Base-by-base conservation (phyloP, 2,888 invertebrate genomes). In the Metacarcinus magister region DNA sequence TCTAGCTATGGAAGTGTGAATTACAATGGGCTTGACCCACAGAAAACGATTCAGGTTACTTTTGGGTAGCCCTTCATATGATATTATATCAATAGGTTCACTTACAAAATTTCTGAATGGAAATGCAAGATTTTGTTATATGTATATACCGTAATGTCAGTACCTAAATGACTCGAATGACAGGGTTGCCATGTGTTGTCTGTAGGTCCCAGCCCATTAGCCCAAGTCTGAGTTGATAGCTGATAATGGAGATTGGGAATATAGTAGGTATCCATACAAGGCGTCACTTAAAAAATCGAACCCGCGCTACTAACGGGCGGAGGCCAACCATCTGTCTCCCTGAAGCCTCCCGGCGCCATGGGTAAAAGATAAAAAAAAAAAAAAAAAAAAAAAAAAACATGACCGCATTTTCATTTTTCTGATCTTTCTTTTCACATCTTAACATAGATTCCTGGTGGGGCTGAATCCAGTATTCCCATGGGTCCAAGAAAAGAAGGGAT, bases 171-270 rank as follows among this genome's bases (percentile, higher is more conserved):
- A 67, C 10, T 67, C 16, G 67, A 67, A 67, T 67, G 19, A 67
- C 2, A 48, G 67, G 67, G 16, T 67, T 67, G 67, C 67, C 67
- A 67, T 67, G 67, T 67, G 67, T 67, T 67, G 67, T 67, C 67
- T 67, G 48, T 48, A 67, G 67, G 67, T 19, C 19, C 67, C 67
- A 67, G 67, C 67, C 67, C 67, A 67, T 67, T 13, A 67, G 67
- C 67, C 67, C 67, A 67, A 67, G 67, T 67, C 67, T 67, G 67
- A 67, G 67, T 67, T 67, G 67, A 67, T 67, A 67, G 67, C 67
- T 67, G 67, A 67, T 3, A 67, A 67, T n/a, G n/a, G n/a, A n/a
- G n/a, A n/a, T n/a, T n/a, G n/a, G n/a, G n/a, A n/a, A n/a, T n/a
- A n/a, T n/a, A n/a, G n/a, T n/a, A n/a, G n/a, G n/a, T n/a, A n/a